Base-by-base conservation (phyloP, 2,113 vertebrate species). In the Corythoichthys intestinalis region DNA sequence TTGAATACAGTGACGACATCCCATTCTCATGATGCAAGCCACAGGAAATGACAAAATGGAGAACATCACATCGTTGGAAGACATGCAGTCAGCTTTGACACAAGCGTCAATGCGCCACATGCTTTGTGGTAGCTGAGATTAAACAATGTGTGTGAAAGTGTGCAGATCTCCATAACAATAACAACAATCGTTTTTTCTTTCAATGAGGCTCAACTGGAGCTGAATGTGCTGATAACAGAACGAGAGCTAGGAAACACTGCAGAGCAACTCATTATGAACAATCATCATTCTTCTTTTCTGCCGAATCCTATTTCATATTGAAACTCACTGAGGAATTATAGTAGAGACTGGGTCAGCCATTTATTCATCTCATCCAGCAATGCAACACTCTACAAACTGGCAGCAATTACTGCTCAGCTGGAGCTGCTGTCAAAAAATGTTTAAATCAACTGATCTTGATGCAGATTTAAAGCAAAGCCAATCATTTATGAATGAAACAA, bases 351-450 rank as follows among this genome's bases (percentile, higher is more conserved):
- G 77, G 83, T 86, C 79, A 72, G 81, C 76, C 80, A 78, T 76
- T 85, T 79, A 85, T 83, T 72, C 80, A 78, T 80, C 81, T 82
- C 77, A 75, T 83, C 71, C 74, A 80, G 75, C 83, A 75, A 81
- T 74, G 76, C 74, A 85, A 76, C 76, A 78, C 69, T 53, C 76
- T 39, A 41, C 73, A 77, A 76, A 78, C 76, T 73, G 75, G 82
- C 74, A 84, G 84, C 74, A 88, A 82, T 87, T 83, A 89, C 76
- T 58, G 71, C 72, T 78, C 35, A 17, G 74, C 76, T 72, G 65
- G 74, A 83, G 69, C 60, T 12, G 52, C 75, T 81, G 72, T 70
- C 80, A 73, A 61, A 79, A 73, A 73, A 69, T 9, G 10, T 81
- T 52, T 71, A 70, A 72, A 65, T 71, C 62, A 50, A 72, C 60